Evolutionary conservation across 2,888 invertebrate genomes (phyloP), one percentile per base, ranked within the genome.

Genomic region (Agrochola lychnidis): DNA sequence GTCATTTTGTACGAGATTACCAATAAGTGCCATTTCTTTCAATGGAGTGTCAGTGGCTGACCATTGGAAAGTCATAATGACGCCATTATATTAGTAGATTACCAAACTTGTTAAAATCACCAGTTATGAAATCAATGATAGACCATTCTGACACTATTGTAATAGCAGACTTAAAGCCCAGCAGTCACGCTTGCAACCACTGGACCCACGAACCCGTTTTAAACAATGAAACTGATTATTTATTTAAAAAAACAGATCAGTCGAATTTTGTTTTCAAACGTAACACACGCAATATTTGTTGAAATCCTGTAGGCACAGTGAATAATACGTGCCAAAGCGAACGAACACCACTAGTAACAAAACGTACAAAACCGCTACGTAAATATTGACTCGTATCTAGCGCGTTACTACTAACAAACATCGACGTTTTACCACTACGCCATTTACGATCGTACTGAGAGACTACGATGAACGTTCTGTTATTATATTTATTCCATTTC

Each of bases 371-470:
- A 40, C 51, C 22, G 9, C 16, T 0, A 36, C 40, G 16, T 30
- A 69, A 76, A 78, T 51, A 69, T 69, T 59, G 14, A 69, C 30
- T 59, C 42, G 42, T 57, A 48, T 78, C 57, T 42, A 76, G 14
- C 10, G 57, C 19, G 78, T 78, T 48, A 22, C 16, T 16, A 40
- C 10, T 14, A n/a, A 57, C 69, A 76, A 69, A 78, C 42, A 25
- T 51, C 7, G n/a, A 2, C 7, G 25, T 22, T 59, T 68, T 30
- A 59, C 42, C 30, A n/a, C n/a, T 59, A 42, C n/a, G 36, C 30
- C 22, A 16, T 42, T 73, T 30, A 19, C 40, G 5, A 30, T 42
- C 22, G 22, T n/a, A 30, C 16, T 51, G 22, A 16, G 2, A 40
- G 1, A 40, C 12, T 7, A 48, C 16, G 25, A 30, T 22, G 16